phyloP scores from a whole-genome alignment of 1,140 invertebrate genomes.

The Drosophila pallidifrons region DNA sequence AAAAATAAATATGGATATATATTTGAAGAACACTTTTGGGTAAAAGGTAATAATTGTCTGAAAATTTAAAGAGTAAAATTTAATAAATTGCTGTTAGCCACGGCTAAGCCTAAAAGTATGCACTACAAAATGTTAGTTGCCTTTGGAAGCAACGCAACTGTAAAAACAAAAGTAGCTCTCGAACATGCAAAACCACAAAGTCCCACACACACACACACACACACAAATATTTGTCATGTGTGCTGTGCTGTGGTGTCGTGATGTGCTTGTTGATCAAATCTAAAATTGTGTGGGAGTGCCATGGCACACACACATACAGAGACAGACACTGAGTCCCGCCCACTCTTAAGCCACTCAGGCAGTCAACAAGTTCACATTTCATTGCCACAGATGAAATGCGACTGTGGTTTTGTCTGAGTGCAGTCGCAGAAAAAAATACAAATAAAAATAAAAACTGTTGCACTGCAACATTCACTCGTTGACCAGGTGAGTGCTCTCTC shows the following conservation, averaged over 20 bases:
- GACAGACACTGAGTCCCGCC: not conserved
- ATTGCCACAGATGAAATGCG: conserved; percentile 52
- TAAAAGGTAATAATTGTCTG: not conserved
- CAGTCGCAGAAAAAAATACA: conserved; percentile 12
- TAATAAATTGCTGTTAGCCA: conserved; percentile 8
- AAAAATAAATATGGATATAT: too few species aligned
- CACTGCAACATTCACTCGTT: not conserved
- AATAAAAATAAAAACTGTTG: conserved; percentile 3
- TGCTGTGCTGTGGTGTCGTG: conserved; percentile 7
- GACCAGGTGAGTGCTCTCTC: conserved; percentile 10
- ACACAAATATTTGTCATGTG: conserved; percentile 7
- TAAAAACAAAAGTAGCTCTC: conserved; percentile 14
- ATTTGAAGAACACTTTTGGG: not conserved
- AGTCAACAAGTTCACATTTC: conserved; percentile 48
- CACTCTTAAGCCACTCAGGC: not conserved
- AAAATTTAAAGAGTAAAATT: not conserved
- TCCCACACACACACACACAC: not conserved
- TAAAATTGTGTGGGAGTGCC: conserved; percentile 18
- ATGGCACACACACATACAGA: too few species aligned
- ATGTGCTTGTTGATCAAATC: conserved; percentile 21
- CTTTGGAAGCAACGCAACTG: conserved; percentile 6
- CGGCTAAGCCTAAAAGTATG: conserved; percentile 58
- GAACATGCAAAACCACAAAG: not conserved
- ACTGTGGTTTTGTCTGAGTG: conserved; percentile 39
- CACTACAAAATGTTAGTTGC: conserved; percentile 22